Evolutionary conservation across 2,888 invertebrate species (phyloP), one percentile per base, ranked within the genome.

Genomic region (Allacma fusca): DNA sequence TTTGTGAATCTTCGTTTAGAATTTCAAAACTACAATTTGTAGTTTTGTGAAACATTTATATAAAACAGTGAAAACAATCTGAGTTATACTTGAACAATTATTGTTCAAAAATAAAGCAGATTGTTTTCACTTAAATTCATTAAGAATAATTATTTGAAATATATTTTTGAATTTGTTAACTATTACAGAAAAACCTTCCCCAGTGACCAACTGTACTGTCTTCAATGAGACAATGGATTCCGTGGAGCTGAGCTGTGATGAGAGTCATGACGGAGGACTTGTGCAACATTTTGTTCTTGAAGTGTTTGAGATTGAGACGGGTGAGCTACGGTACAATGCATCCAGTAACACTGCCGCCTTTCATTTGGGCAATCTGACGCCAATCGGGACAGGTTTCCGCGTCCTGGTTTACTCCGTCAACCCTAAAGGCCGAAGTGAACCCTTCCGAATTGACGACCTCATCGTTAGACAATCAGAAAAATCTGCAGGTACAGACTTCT

Each of bases 261-360:
- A 94, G 59, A 94, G 93, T 84, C 95, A 94, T 88, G 95, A 95
- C 88, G 95, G 95, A 78, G 95, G 95, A 81, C 90, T 95, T 85
- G 93, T 94, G 78, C 95, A 95, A 88, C 90, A 90, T 87, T 95
- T 95, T 89, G 89, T 94, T 73, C 90, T 95, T 81, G 94, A 95
- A 80, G 83, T 84, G 43, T 79, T 80, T 26, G 82, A 83, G 75
- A 82, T 79, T 79, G 83, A 84, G 59, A 80, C 82, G 24, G 57
- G 78, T 13, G 83, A 84, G 62, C 40, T 84, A 26, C 81, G 83
- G 5, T 84, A 84, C 77, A 84, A 84, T 78, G 82, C 83, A 26
- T 82, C 83, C 21, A 82, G 80, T 68, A 81, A 84, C 69, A 77
- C 79, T 24, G 78, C 83, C 9, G 80, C 83, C 72, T 84, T 84